Evolutionary conservation across 2,113 vertebrate species (phyloP), one percentile per base, ranked within the genome.

Genomic region (Ranitomeya variabilis): DNA sequence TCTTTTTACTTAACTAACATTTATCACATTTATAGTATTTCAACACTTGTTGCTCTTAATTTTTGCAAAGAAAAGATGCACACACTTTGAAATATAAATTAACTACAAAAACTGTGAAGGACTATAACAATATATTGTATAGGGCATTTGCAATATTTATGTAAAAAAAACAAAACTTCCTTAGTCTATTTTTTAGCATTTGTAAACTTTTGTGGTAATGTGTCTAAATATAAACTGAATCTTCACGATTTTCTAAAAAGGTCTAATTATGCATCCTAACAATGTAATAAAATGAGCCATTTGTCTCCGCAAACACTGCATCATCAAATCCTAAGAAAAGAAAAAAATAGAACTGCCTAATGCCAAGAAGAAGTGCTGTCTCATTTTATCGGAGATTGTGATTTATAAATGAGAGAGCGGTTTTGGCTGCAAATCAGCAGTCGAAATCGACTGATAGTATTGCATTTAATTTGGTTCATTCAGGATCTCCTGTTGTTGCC

Each of bases 391-490:
- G 14, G 80, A 83, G 87, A 83, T 64, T 83, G 87, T 77, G 87
- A 88, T 88, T 83, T 88, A 83, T 83, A 88, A 88, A 88, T 77
- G 81, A 88, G 69, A 83, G 59, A 59, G 45, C n/a, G 79, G 64
- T 84, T 88, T 74, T 84, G 80, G 80, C 87, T 88, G 87, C 71
- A 84, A 82, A 88, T 88, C 80, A 54, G 81, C 73, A 66, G 37
- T 88, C 84, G 87, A 73, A 88, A 88, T 77, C 67, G 57, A 59
- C 80, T 84, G 87, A 84, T 88, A 88, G 71, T 77, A 84, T 88
- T 88, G 69, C 87, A 88, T 88, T 77, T 88, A 83, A 88, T 88
- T 88, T 88, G 80, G 87, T 88, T 88, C 87, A 88, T 88, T 88
- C 80, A 83, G 59, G 31, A 88, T 82, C 80, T 83, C 80, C 87